Base-by-base conservation (phyloP, 2,797 vertebrate species). In the Erithacus rubecula region DNA sequence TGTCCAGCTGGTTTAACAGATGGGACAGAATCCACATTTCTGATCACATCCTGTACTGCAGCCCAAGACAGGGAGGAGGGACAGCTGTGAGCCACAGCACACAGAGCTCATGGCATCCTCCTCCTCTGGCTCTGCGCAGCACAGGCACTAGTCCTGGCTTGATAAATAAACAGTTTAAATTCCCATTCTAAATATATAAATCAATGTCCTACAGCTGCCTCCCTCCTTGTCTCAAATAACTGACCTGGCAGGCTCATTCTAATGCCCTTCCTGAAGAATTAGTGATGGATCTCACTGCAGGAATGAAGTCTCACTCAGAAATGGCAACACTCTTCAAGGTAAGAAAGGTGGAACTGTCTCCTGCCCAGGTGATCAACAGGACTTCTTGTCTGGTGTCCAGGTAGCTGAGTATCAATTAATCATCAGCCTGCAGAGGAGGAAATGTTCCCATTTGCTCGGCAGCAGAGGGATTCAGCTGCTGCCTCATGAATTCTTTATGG, bases 401-500 rank as follows among this genome's bases (percentile, higher is more conserved):
- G 56, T 41, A 32, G 68, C 69, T 41, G 59, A 18, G 26, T 30
- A 46, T 95, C 56, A 93, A 93, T 91, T 74, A 94, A 93, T 91
- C 79, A 88, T 80, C 46, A 90, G 60, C 56, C 69, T 85, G 72
- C 3, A 6, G 72, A 53, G 79, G 64, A 92, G 85, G 79, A 94
- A 93, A 87, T 70, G 60, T 77, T 94, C 85, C 68, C 69, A 70
- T 91, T 95, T 91, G 32, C 87, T 89, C 2, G 2, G 87, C 79
- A 94, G 79, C 6, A 1, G 60, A 85, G 56, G 52, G 79, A 83
- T 72, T 83, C 75, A 67, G 15, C 79, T 75, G 53, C 70, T 67
- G 52, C 82, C 49, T 95, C 93, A 93, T 96, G 85, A 96, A 95
- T 94, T 95, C 90, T 94, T 95, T 80, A 95, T 94, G 0, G 2